These are phyloP conservation scores for Vireo griseus DNA, from an alignment of 2,797 vertebrate species.

Conservation along the genomic window DNA sequence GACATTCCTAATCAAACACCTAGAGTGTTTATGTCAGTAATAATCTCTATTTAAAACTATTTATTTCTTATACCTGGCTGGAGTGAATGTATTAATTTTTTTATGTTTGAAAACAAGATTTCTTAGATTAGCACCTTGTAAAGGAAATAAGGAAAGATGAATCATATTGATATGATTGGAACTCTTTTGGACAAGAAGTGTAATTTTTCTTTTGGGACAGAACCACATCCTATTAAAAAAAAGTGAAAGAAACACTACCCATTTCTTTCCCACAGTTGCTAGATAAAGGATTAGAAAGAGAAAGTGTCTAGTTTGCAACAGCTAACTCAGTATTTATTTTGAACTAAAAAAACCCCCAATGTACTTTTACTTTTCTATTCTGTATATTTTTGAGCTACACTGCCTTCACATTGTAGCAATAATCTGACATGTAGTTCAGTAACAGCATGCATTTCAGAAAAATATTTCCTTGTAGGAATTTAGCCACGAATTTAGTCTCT, in stretches of 20 bases:
- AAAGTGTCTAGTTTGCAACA: neutral
- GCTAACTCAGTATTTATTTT: neutral
- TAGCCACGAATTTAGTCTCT: neutral
- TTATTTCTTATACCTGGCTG: neutral
- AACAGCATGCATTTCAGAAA: neutral
- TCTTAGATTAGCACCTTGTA: neutral
- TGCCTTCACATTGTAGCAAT: neutral
- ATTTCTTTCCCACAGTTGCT: neutral
- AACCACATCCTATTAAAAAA: neutral
- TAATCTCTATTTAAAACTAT: slow-evolving; percentile 37
- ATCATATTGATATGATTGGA: neutral
- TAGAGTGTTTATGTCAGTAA: slow-evolving; percentile 38
- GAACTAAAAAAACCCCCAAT: neutral
- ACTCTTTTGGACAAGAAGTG: neutral
- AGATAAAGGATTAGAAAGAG: neutral
- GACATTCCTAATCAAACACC: slow-evolving; percentile 43
- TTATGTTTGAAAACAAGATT: neutral
- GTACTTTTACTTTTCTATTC: neutral
- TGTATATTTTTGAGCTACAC: neutral
- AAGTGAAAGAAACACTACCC: neutral
- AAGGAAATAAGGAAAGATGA: neutral
- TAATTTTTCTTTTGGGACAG: neutral
- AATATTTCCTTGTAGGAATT: neutral
- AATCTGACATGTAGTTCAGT: neutral
- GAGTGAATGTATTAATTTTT: neutral